Conservation (phyloP, 2,888 invertebrate genomes). For the Spisula solida region DNA sequence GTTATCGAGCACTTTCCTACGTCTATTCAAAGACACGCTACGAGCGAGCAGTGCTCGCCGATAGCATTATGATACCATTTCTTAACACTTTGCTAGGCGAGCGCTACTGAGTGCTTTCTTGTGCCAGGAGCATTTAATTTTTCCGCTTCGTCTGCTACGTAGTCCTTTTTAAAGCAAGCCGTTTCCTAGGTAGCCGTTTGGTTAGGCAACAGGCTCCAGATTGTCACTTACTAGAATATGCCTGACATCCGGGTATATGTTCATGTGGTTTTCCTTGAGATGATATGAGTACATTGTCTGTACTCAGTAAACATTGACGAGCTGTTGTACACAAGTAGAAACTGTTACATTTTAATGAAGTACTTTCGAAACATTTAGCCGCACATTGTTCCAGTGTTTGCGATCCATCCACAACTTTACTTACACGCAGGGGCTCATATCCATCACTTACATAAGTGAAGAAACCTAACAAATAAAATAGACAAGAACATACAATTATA, state of each 20-base stretch:
- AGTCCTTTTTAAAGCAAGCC: no score
- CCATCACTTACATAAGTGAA: slow-evolving; percentile 71
- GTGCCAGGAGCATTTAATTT: no score
- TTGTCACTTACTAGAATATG: slow-evolving; percentile 60
- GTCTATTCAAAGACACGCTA: no score
- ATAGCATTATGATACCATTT: no score
- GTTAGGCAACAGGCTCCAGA: no score
- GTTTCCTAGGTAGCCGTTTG: no score
- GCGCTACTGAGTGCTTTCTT: no score
- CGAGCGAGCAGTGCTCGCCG: no score
- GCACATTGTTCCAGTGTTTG: slow-evolving; percentile 71
- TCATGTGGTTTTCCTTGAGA: slow-evolving; percentile 29
- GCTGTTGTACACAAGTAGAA: slow-evolving; percentile 76
- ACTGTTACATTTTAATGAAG: slow-evolving; percentile 75
- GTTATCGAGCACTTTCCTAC: no score
- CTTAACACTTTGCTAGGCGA: no score
- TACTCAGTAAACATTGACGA: slow-evolving; percentile 74
- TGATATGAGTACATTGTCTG: slow-evolving; percentile 50
- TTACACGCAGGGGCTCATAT: slow-evolving; percentile 59
- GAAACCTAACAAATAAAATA: slow-evolving; percentile 62
- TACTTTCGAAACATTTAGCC: slow-evolving; percentile 72
- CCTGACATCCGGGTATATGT: slow-evolving; percentile 27
- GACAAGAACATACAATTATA: background rate
- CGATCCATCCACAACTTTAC: slow-evolving; percentile 54
- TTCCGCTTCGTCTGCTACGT: no score